Percentiles rank a stretch among this genome's conserved stretches.
Evolutionary conservation across 2,888 invertebrate genomes (phyloP).

Genomic region (Aradus depressus): DNA sequence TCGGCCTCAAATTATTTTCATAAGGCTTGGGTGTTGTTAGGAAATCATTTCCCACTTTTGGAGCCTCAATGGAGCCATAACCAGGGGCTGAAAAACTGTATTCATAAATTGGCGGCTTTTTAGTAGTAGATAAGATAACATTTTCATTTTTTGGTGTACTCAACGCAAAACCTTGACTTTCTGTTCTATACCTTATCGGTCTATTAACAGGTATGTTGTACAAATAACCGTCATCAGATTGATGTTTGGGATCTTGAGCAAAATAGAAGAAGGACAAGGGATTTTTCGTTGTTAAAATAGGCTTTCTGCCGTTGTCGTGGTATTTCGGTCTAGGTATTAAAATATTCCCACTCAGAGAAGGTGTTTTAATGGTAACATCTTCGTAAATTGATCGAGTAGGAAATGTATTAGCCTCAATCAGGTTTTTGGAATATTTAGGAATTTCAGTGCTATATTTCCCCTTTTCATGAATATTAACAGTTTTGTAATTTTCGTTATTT

Average conservation of each 20-base stretch:
- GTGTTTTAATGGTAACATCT: constrained; percentile 19
- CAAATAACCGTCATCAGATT: constrained; percentile 18
- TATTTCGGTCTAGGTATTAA: constrained; percentile 3
- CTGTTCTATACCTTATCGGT: constrained; percentile 3
- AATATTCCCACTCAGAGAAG: constrained; percentile 9
- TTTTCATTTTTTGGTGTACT: constrained; percentile 1
- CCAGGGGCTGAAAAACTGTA: constrained; percentile 31
- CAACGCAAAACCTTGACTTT: background rate
- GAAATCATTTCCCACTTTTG: constrained; percentile 37
- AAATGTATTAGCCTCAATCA: constrained; percentile 19
- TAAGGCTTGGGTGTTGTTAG: constrained; percentile 40
- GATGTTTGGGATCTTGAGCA: constrained; percentile 13
- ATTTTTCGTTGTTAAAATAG: no score
- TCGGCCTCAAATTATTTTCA: constrained; percentile 31
- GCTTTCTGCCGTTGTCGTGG: constrained; percentile 2
- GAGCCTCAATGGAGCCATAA: constrained; percentile 28
- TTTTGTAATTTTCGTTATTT: no score
- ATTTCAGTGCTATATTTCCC: no score
- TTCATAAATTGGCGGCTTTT: constrained; percentile 30
- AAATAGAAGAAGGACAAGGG: constrained; percentile 11
- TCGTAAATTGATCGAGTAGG: constrained; percentile 18
- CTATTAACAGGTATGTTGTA: constrained; percentile 31
- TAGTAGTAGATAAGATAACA: constrained; percentile 14
- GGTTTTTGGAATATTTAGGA: no score
- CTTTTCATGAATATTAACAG: no score